These are phyloP conservation scores for Neotragus moschatus DNA, from an alignment of 2,113 vertebrate genomes.

Conservation along the genomic window DNA sequence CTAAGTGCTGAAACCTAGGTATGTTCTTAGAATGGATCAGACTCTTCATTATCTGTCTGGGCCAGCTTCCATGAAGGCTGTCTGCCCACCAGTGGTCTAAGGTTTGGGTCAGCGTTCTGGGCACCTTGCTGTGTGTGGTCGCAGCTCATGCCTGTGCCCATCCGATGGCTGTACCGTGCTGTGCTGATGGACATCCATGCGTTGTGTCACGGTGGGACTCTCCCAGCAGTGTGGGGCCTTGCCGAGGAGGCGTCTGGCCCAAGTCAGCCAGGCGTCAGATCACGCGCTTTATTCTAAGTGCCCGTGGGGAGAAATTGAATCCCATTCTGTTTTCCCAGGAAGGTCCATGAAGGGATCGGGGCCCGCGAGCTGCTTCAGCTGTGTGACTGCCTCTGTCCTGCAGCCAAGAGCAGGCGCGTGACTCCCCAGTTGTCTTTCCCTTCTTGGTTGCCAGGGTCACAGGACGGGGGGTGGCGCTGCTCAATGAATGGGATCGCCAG, in stretches of 20 bases:
- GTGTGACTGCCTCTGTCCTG: background rate
- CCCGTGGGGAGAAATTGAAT: background rate
- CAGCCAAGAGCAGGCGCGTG: conserved; percentile 44
- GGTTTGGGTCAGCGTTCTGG: too few relatives aligned
- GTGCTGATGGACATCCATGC: background rate
- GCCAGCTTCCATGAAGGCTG: background rate
- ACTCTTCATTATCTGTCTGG: background rate
- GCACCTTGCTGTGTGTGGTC: too few relatives aligned
- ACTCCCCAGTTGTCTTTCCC: conserved; percentile 28
- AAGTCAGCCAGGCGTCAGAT: background rate
- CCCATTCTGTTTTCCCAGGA: background rate
- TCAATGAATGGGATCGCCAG: background rate
- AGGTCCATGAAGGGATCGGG: background rate
- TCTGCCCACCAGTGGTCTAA: background rate
- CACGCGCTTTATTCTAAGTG: background rate
- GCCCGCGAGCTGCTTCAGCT: background rate
- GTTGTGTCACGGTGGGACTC: background rate
- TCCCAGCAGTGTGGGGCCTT: background rate
- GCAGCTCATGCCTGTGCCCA: background rate
- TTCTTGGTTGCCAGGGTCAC: conserved; percentile 53
- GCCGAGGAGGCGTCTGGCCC: background rate
- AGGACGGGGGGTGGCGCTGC: background rate
- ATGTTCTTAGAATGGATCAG: background rate
- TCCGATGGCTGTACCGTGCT: background rate
- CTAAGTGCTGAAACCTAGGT: background rate